Base-by-base conservation (phyloP, 1,140 invertebrate species). In the Nasonia longicornis region DNA sequence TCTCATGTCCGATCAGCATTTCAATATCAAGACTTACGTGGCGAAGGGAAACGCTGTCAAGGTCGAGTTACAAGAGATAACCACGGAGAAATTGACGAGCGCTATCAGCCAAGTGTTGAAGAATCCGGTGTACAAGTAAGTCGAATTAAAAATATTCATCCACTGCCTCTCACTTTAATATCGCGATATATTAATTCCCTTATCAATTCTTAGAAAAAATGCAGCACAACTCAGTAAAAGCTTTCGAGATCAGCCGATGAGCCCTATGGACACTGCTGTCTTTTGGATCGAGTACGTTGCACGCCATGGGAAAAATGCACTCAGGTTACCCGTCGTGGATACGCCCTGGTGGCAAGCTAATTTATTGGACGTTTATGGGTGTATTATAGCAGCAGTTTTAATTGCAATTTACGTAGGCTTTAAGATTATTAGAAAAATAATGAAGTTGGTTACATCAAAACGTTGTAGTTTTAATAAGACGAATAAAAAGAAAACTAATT, bases 1-100 rank as follows among this genome's bases (percentile, higher is more conserved):
- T 4, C 89, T 95, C 67, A 92, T 93, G 75, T 94, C 93, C 14
- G 95, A 95, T 83, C 93, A 94, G 85, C 93, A 94, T 86, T 91
- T 92, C 58, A 90, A 93, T 2, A 94, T 86, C 0, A 58, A 84
- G 10, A 75, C 48, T 4, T 85, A 86, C 22, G 84, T 74, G 2
- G 35, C 78, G 6, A 82, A 80, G 31, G 85, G 85, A 63, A 75
- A 86, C 20, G 87, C 87, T 0, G 74, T 88, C 4, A 11, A 52
- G 0, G 38, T 93, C 10, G 85, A 90, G 73, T 85, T 88, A 20
- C 77, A 85, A 0, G 87, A 88, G 22, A 84, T 93, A 0, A 88
- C 86, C 29, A 84, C 88, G 3, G 75, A 89, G 4, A 80, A 83
- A 0, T 85, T 92, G 7, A 80, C 80, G 10, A 45, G 83, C 3